Evolutionary conservation across 2,113 vertebrate genomes (phyloP), one percentile per base, ranked within the genome.

Genomic region (Hylia prasina): DNA sequence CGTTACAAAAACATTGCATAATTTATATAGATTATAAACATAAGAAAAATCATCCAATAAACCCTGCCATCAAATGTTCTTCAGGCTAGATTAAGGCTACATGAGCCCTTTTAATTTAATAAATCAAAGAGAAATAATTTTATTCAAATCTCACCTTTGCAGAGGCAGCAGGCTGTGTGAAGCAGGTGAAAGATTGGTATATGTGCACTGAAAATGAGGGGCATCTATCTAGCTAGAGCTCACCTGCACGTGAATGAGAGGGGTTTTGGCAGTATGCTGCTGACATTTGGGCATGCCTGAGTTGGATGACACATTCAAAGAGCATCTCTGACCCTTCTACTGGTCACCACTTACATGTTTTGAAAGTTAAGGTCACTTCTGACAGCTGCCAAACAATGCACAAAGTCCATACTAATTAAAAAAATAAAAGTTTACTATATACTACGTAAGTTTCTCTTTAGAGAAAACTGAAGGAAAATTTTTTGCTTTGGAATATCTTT

Each of bases 1-100:
- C 58, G 54, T 94, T 96, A 81, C 85, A 93, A 86, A 95, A 95
- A 93, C 75, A 90, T 81, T 94, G 40, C 90, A 92, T 92, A 93
- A 95, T 96, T 95, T 90, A 95, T 92, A 78, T 45, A 64, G 69
- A 71, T 93, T 84, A 84, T 90, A 94, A 95, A 83, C 86, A 78
- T 73, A 81, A 78, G 77, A 93, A 95, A 93, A 90, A 82, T 90
- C 39, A 84, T 78, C 79, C 60, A 71, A 75, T 93, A 90, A 90
- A 90, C 56, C 40, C 58, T 65, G 28, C 61, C 76, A 89, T 89
- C 64, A 88, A 68, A 73, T 24, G 19, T 81, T 93, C 82, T 83
- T 54, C 28, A 75, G 40, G 64, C 79, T 86, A 86, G 71, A 64
- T 94, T 78, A 89, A 73, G 44, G 44, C 68, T 92, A 64, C 70